Base-by-base conservation (phyloP, 2,113 vertebrate species). In the Macrotus californicus region DNA sequence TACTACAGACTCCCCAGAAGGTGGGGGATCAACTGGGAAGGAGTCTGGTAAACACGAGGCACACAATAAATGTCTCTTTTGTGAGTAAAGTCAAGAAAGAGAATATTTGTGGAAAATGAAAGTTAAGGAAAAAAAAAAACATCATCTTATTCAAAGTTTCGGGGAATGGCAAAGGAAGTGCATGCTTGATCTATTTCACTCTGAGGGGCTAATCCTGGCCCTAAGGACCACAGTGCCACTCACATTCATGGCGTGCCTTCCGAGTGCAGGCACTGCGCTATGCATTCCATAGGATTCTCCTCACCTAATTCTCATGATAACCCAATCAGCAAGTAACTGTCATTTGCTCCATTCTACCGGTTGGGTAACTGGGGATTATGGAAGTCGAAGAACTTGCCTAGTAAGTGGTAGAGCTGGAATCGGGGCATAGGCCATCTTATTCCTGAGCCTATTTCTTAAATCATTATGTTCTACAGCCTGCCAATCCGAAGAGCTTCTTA, bases 31-130 rank as follows among this genome's bases (percentile, higher is more conserved):
- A 31, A 10, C 19, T 4, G 43, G 64, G 10, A 81, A 82, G 80
- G 50, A 52, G 13, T 0, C 36, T 8, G 15, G 59, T 34, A 79
- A 7, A 34, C 31, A 67, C 15, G 22, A 93, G 39, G 11, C 56
- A 59, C 83, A 79, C 34, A 22, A 19, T 46, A 70, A 54, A 56
- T 79, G 66, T 70, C 90, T 75, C n/a, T 52, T 92, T 87, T 34
- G 50, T n/a, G 83, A 92, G 69, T 43, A 91, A 95, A 24, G 7
- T 29, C 34, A 79, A 92, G 79, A 94, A 86, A 79, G 39, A 88
- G 24, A 81, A 77, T 36, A 26, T 54, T 43, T 77, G 39, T 83
- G 29, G 9, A 82, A 22, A 36, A n/a, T n/a, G 75, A 59, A 91
- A 72, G 3, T 31, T 52, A 52, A 52, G n/a, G 56, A 86, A 94